Percentiles rank a stretch among this genome's conserved stretches.
Conservation (phyloP, 2,888 invertebrate genomes). For the Drosophila villosipedis region DNA sequence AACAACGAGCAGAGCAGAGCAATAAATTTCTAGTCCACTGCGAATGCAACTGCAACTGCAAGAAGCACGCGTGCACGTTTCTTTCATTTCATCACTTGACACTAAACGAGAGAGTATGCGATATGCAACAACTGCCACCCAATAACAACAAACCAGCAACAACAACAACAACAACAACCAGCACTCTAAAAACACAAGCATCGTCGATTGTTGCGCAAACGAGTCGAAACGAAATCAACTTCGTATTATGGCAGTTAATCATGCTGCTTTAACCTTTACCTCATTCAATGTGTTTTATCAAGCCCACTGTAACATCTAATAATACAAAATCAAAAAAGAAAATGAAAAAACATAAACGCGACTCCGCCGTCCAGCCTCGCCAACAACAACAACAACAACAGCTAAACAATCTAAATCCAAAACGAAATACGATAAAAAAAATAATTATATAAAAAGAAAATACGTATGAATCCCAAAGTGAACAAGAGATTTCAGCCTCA, state of each 20-base stretch:
- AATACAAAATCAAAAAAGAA: conserved; percentile 8
- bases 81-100: conserved; percentile 23
- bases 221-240: conserved; percentile 42
- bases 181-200: conserved; percentile 22
- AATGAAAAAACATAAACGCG: conserved; percentile 36
- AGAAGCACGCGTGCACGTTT: conserved; percentile 48
- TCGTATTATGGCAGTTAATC: conserved; percentile 82
- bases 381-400: conserved; percentile 5
- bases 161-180: conserved; percentile 17
- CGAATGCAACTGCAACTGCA: conserved; percentile 43
- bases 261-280: conserved; percentile 59
- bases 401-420: conserved; percentile 3
- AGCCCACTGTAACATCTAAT: conserved; percentile 32
- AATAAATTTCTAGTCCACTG: conserved; percentile 39
- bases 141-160: conserved; percentile 21
- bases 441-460: conserved; percentile 1
- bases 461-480: conserved; percentile 8
- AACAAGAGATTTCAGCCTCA: conserved; percentile 29
- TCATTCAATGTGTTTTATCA: conserved; percentile 57
- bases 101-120: conserved; percentile 23
- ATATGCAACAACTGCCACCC: conserved; percentile 27
- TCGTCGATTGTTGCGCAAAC: conserved; percentile 13
- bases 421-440: conserved; percentile 11
- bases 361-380: conserved; percentile 59
- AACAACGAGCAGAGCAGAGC: conserved; percentile 28